Percentiles rank a stretch among this genome's conserved stretches.
phyloP scores from a whole-genome alignment of 2,888 invertebrate species.

The Sphecodes monilicornis region DNA sequence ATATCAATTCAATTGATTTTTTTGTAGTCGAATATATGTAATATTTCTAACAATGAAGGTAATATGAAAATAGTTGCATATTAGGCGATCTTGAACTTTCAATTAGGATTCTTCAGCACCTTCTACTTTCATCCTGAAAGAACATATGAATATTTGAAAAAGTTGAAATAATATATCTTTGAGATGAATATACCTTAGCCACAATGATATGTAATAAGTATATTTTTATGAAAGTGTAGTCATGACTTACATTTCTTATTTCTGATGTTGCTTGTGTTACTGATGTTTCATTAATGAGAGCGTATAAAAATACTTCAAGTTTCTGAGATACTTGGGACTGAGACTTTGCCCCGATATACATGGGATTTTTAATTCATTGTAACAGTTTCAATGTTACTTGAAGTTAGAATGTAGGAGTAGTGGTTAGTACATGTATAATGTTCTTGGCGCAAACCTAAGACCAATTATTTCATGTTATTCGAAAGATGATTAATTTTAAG shows the following conservation, averaged over 20 bases:
- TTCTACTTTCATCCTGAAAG: conserved; percentile 73
- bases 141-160: conserved; percentile 11
- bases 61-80: conserved; percentile 25
- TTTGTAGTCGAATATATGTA: conserved; percentile 29
- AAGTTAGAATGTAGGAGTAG: neutral
- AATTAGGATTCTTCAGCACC: conserved; percentile 61
- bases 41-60: conserved; percentile 16
- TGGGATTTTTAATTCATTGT: conserved; percentile 22
- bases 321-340: neutral
- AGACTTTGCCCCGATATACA: conserved; percentile 36
- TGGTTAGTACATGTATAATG: conserved; percentile 72
- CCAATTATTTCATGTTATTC: neutral
- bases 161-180: neutral
- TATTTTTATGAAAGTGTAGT: neutral
- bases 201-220: neutral
- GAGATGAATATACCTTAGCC: neutral
- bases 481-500: neutral
- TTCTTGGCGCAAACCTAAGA: conserved; percentile 74
- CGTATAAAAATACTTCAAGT: neutral
- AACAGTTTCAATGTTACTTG: conserved; percentile 4
- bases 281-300: neutral
- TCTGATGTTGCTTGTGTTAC: conserved; percentile 17
- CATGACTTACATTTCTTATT: conserved; percentile 28
- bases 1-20: conserved; percentile 20
- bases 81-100: neutral